Evolutionary conservation across 2,113 vertebrate genomes (phyloP).

Genomic region (Neopipo cinnamomea): DNA sequence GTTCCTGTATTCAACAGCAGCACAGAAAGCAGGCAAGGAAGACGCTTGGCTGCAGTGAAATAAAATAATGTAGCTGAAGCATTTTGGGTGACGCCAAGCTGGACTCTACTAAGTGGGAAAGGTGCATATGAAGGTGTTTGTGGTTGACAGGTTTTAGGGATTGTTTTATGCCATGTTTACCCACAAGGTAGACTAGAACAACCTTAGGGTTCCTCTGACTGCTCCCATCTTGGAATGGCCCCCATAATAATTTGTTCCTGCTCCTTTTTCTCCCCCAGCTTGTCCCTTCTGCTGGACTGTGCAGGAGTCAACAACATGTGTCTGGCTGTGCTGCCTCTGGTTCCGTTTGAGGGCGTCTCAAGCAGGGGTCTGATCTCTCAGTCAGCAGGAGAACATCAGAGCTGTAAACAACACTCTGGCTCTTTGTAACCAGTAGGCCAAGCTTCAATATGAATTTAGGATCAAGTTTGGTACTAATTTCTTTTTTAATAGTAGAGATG

Average conservation of each 20-base stretch:
- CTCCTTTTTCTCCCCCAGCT: accelerated
- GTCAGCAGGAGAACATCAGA: neutral
- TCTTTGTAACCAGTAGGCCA: neutral
- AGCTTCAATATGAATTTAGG: neutral
- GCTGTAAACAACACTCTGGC: neutral
- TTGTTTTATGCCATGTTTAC: neutral
- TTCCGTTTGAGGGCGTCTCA: neutral
- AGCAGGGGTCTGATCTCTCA: neutral
- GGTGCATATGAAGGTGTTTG: neutral
- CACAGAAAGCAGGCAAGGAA: neutral
- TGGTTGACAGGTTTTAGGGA: neutral
- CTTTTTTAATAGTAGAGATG: neutral
- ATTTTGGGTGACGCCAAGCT: neutral
- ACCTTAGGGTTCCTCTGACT: neutral
- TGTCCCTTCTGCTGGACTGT: neutral
- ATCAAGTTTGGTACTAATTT: neutral
- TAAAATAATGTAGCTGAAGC: neutral
- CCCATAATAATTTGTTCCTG: neutral
- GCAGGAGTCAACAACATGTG: accelerated
- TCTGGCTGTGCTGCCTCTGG: neutral
- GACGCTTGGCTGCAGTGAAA: neutral
- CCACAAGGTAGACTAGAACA: neutral
- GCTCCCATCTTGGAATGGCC: neutral
- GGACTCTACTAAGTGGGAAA: neutral
- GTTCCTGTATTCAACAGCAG: neutral